Evolutionary conservation across 2,113 vertebrate species (phyloP).

Genomic region (Todiramphus chloris): DNA sequence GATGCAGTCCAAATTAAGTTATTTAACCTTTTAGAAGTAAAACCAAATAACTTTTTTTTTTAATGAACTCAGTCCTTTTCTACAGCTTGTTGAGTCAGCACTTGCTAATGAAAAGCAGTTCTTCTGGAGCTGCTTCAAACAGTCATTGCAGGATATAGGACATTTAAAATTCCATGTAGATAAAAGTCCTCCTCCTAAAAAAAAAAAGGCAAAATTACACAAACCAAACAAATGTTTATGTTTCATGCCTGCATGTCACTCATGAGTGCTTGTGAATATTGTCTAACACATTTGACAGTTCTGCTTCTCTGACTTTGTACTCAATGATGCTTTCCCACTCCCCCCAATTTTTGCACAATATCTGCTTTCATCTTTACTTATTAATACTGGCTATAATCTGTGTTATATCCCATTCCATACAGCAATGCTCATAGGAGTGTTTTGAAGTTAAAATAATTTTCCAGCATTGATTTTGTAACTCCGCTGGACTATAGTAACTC

Average conservation of each 20-base stretch:
- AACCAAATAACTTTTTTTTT: slow-evolving; percentile 23
- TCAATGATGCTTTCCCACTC: background rate
- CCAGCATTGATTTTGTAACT: slow-evolving; percentile 3
- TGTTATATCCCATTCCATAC: background rate
- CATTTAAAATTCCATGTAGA: slow-evolving; percentile 55
- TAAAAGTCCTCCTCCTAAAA: slow-evolving; percentile 23
- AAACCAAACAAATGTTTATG: slow-evolving; percentile 65
- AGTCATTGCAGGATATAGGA: slow-evolving; percentile 30
- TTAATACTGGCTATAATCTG: slow-evolving; percentile 12
- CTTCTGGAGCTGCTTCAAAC: slow-evolving; percentile 64
- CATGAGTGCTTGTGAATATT: slow-evolving; percentile 61
- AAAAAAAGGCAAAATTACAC: slow-evolving; percentile 15
- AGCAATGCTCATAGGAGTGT: background rate
- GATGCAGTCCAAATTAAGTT: slow-evolving; percentile 10
- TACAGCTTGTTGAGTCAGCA: slow-evolving; percentile 49
- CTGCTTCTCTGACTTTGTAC: slow-evolving; percentile 49
- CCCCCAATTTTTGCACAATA: slow-evolving; percentile 22
- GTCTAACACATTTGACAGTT: slow-evolving; percentile 70
- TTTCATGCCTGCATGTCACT: slow-evolving; percentile 59
- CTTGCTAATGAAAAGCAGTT: slow-evolving; percentile 61
- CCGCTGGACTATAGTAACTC: background rate
- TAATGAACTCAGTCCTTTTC: slow-evolving; percentile 15
- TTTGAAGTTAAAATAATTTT: slow-evolving; percentile 45
- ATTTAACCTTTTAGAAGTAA: slow-evolving; percentile 43
- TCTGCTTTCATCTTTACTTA: slow-evolving; percentile 49